These are phyloP conservation scores for Squalus acanthias DNA, from an alignment of 2,797 vertebrate species.

Conservation along the genomic window DNA sequence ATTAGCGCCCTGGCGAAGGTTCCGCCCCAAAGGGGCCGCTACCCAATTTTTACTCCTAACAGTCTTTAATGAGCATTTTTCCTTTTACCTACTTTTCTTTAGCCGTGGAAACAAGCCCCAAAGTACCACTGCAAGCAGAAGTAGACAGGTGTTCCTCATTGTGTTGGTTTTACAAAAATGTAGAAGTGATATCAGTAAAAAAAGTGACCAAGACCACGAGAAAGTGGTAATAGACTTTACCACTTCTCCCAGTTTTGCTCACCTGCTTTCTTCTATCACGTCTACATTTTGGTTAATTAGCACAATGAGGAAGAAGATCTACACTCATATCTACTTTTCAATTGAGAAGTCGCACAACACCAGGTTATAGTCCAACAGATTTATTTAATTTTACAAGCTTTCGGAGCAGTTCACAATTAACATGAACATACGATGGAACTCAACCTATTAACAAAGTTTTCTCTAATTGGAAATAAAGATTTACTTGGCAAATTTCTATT, in stretches of 20 bases:
- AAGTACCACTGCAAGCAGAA: neutral
- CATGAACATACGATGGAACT: neutral
- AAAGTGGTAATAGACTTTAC: neutral
- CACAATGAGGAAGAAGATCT: neutral
- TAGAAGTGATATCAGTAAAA: neutral
- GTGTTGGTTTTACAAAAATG: slow-evolving; percentile 3
- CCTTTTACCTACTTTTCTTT: neutral
- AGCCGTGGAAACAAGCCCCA: neutral
- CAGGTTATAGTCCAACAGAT: too few relatives aligned
- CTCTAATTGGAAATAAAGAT: neutral
- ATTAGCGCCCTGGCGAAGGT: too few relatives aligned
- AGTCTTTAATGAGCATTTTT: neutral
- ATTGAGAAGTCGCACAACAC: neutral
- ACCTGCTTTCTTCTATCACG: neutral
- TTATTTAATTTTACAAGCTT: too few relatives aligned
- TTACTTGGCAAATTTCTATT: neutral
- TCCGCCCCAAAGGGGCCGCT: too few relatives aligned
- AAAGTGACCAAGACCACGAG: too few relatives aligned
- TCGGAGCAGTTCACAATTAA: neutral
- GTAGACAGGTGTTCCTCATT: neutral
- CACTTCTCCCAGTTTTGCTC: neutral
- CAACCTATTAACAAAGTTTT: neutral
- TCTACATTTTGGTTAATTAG: neutral
- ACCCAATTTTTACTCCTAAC: too few relatives aligned
- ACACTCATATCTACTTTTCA: neutral